These are phyloP conservation scores for Prochilodus magdalenae DNA, from an alignment of 2,113 vertebrate species.

Conservation along the genomic window DNA sequence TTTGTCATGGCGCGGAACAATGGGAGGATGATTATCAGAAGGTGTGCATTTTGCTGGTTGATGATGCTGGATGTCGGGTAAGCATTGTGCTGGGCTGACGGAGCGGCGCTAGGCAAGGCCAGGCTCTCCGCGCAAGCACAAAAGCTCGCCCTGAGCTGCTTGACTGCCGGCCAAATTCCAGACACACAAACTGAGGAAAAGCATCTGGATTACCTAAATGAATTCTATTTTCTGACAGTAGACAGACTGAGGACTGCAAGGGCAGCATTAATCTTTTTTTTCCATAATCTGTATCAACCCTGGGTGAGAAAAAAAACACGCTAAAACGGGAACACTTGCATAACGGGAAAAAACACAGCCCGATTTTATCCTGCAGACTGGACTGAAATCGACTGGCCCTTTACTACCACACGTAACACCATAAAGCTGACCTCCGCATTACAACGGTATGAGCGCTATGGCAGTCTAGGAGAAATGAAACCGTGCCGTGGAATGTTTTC, in stretches of 20 bases:
- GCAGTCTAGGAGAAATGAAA: neutral
- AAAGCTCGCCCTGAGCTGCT: conserved; percentile 42
- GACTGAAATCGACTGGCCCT: conserved; percentile 55
- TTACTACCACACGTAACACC: conserved; percentile 57
- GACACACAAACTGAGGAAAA: conserved; percentile 45
- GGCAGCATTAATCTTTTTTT: conserved; percentile 68
- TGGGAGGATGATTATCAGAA: conserved; percentile 40
- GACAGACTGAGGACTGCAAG: conserved; percentile 70
- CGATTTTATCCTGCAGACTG: conserved; percentile 61
- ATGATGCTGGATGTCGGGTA: conserved; percentile 31
- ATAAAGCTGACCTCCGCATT: conserved; percentile 7
- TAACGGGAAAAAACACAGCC: conserved; percentile 58
- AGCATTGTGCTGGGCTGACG: conserved; percentile 27
- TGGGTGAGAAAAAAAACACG: conserved; percentile 34
- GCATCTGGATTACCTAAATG: conserved; percentile 58
- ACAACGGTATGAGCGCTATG: neutral
- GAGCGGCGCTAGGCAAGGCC: conserved; percentile 41
- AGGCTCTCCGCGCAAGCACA: conserved; percentile 48
- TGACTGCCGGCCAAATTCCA: conserved; percentile 46
- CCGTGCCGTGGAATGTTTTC: neutral
- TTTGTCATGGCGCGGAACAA: conserved; percentile 33
- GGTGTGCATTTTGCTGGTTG: conserved; percentile 27
- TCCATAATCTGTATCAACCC: conserved; percentile 68
- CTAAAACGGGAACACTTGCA: conserved; percentile 54
- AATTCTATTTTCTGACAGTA: conserved; percentile 56